phyloP scores from a whole-genome alignment of 2,888 invertebrate genomes.

The Rhingia rostrata region DNA sequence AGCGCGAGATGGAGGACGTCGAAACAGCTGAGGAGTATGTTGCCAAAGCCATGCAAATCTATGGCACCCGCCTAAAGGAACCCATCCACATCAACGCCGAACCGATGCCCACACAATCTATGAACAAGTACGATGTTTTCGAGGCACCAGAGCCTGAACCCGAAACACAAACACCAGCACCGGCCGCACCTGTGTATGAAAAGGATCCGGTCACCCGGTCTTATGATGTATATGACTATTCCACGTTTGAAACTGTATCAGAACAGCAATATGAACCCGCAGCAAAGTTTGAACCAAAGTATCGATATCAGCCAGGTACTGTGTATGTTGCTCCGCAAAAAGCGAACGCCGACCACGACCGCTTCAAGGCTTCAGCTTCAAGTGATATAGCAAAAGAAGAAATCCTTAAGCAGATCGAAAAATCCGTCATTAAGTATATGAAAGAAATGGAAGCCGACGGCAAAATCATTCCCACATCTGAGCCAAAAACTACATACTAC shows the following conservation, averaged over 20 bases:
- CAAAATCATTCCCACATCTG: constrained; percentile 79
- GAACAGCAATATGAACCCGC: constrained; percentile 68
- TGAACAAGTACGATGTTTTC: constrained; percentile 66
- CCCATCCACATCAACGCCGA: constrained; percentile 76
- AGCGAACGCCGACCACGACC: constrained; percentile 54
- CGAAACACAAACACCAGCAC: constrained; percentile 59
- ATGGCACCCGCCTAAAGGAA: constrained; percentile 78
- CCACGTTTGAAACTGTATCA: constrained; percentile 62
- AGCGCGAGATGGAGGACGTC: constrained; percentile 78
- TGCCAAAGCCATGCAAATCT: constrained; percentile 81
- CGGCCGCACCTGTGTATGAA: constrained; percentile 78
- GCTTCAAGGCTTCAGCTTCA: constrained; percentile 79
- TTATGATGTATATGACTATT: constrained; percentile 77
- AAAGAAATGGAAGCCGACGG: constrained; percentile 81
- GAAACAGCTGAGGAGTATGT: constrained; percentile 82
- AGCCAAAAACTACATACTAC: constrained; percentile 78
- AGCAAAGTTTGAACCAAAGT: constrained; percentile 78
- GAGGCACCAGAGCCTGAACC: constrained; percentile 58
- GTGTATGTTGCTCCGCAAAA: constrained; percentile 58
- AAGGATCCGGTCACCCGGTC: constrained; percentile 79
- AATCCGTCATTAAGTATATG: constrained; percentile 83
- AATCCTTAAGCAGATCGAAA: constrained; percentile 82
- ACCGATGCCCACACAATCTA: constrained; percentile 40
- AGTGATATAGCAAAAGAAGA: constrained; percentile 81
- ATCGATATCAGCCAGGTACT: constrained; percentile 75